Conservation (phyloP, 2,113 vertebrate species). For the Phylloscopus trochilus region DNA sequence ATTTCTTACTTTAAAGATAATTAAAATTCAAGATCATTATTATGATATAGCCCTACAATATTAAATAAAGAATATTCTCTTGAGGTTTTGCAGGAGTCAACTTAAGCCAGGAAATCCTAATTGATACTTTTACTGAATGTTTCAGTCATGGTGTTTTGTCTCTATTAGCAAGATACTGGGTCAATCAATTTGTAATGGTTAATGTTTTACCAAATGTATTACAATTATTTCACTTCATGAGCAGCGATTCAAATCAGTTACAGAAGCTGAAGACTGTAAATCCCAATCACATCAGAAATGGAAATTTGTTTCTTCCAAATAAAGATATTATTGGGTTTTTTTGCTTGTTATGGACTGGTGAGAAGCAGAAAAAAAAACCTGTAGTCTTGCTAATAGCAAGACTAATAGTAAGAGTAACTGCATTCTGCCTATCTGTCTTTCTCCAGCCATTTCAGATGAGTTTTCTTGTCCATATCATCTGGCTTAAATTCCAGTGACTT, state of each 20-base stretch:
- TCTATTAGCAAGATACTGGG: background rate
- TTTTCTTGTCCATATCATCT: background rate
- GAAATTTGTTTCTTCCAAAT: background rate
- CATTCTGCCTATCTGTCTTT: background rate
- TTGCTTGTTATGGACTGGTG: background rate
- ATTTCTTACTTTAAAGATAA: background rate
- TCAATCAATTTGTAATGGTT: background rate
- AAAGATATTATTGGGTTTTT: rapidly evolving
- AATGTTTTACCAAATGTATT: background rate
- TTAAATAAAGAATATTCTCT: background rate
- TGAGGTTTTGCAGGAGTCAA: background rate
- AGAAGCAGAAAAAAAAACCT: background rate
- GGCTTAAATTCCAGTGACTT: slow-evolving; percentile 9
- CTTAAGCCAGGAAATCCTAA: background rate
- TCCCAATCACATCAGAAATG: background rate
- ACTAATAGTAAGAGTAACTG: background rate
- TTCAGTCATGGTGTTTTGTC: background rate
- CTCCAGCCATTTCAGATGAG: background rate
- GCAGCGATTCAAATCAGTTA: background rate
- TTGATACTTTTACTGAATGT: background rate
- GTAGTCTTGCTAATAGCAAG: background rate
- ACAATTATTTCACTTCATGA: background rate
- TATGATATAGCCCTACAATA: background rate
- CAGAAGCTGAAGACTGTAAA: background rate
- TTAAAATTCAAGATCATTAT: background rate